Percentiles rank a stretch among this genome's conserved stretches.
Conservation (phyloP, 2,797 vertebrate species). For the Menidia menidia region DNA sequence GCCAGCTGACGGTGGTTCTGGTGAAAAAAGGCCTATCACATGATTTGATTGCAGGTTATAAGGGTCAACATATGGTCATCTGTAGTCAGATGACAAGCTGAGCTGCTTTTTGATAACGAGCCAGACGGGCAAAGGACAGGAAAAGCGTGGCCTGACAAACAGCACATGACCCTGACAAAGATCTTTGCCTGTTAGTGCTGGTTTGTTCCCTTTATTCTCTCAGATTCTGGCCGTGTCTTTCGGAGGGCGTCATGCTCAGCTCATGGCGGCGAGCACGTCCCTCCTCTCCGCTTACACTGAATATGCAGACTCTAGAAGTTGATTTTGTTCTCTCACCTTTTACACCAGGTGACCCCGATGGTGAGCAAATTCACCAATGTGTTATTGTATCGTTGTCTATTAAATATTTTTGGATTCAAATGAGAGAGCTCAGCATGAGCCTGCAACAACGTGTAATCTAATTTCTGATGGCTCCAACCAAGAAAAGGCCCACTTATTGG, state of each 20-base stretch:
- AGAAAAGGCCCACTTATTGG: neutral
- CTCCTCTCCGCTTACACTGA: neutral
- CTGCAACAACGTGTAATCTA: neutral
- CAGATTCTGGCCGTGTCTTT: neutral
- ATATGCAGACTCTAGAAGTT: neutral
- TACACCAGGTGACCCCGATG: neutral
- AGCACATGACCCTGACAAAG: conserved; percentile 63
- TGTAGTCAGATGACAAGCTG: conserved; percentile 68
- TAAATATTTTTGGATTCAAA: neutral
- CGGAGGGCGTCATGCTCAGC: conserved; percentile 10
- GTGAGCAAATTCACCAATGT: neutral
- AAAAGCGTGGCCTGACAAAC: conserved; percentile 68
- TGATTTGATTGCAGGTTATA: conserved; percentile 58
- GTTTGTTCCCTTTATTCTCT: conserved; percentile 31
- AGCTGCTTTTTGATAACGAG: conserved; percentile 63
- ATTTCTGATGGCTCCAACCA: neutral
- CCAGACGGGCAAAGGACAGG: conserved; percentile 80
- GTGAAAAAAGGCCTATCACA: conserved; percentile 39
- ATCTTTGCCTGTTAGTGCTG: conserved; percentile 40
- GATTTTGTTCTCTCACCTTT: neutral
- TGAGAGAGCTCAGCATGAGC: neutral
- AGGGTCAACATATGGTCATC: conserved; percentile 67
- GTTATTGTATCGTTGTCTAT: neutral
- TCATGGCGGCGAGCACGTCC: neutral
- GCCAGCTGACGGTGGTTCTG: conserved; percentile 31